Base-by-base conservation (phyloP, 1,140 invertebrate genomes). In the Plodia interpunctella region DNA sequence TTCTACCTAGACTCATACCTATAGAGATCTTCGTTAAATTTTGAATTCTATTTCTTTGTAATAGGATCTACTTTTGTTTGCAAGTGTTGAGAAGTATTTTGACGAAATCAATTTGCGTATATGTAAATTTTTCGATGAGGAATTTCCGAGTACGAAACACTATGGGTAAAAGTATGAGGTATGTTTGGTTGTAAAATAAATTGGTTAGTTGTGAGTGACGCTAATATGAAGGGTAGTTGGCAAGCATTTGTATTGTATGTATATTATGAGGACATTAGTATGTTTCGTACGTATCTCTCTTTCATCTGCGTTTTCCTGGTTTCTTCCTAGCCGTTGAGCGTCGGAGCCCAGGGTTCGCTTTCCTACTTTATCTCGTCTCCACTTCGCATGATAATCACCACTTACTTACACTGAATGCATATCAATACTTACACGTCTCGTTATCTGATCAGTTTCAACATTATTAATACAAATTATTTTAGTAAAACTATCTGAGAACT, bases 91-190 rank as follows among this genome's bases (percentile, higher is more conserved):
- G 17, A 6, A 52, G 28, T 20, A 49, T 49, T 49, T 50, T 51
- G 54, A 52, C 49, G 50, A 32, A 60, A 60, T 60, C 35, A 59
- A 57, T 59, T 63, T 55, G 49, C 28, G 15, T 50, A 57, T 57
- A 57, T 63, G 50, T 63, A 63, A 63, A 52, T 57, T 55, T 55
- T 59, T 63, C 53, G 52, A 55, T 59, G 49, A 55, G 53, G 55
- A 49, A 55, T 59, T 59, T 59, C 59, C 13, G 51, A 60, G 51
- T 55, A 54, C 44, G 49, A 51, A 20, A 19, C 49, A 51, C 49
- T 51, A 20, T 44, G 30, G 30, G 30, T 32, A 32, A 44, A 44
- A 10, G n/a, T 44, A 44, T 44, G 38, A 44, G 15, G 38, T 44
- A 44, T 44, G 38, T n/a, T 44, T 44, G 38, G 38, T 44, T n/a